phyloP scores from a whole-genome alignment of 2,888 invertebrate species.

The Leucophenga maculata region DNA sequence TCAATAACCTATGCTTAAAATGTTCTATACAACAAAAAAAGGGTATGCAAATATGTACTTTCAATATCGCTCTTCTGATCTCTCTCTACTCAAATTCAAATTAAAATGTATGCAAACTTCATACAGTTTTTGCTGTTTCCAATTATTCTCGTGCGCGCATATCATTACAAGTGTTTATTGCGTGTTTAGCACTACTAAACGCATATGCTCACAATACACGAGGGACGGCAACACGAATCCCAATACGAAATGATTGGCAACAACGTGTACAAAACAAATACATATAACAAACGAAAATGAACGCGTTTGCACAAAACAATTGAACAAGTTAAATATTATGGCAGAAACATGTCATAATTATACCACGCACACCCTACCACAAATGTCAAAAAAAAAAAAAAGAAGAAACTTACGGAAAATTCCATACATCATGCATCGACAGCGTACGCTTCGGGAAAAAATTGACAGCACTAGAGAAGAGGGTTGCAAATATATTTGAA shows the following conservation, averaged over 20 bases:
- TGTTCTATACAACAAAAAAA: too few relatives aligned
- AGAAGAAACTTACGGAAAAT: not conserved
- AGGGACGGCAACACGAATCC: slow-evolving; percentile 46
- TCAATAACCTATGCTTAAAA: too few relatives aligned
- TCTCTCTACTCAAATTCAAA: too few relatives aligned
- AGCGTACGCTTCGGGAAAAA: not conserved
- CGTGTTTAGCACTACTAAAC: slow-evolving; percentile 63
- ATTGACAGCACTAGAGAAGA: not conserved
- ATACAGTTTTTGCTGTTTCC: too few relatives aligned
- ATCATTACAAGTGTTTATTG: slow-evolving; percentile 48
- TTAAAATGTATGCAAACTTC: too few relatives aligned
- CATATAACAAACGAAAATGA: slow-evolving; percentile 25
- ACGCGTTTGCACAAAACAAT: not conserved
- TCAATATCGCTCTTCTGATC: too few relatives aligned
- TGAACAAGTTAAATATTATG: slow-evolving; percentile 3
- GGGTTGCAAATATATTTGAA: not conserved
- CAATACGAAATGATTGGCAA: slow-evolving; percentile 30
- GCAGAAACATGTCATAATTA: not conserved
- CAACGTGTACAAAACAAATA: slow-evolving; percentile 29
- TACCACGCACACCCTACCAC: not conserved
- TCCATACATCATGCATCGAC: slow-evolving; percentile 15
- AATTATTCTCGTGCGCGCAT: slow-evolving; percentile 4
- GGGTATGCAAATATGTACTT: too few relatives aligned
- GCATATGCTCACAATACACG: slow-evolving; percentile 48
- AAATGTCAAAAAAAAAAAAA: not conserved